Conservation (phyloP, 23 tunicate genomes). For the Diplosoma virens region DNA sequence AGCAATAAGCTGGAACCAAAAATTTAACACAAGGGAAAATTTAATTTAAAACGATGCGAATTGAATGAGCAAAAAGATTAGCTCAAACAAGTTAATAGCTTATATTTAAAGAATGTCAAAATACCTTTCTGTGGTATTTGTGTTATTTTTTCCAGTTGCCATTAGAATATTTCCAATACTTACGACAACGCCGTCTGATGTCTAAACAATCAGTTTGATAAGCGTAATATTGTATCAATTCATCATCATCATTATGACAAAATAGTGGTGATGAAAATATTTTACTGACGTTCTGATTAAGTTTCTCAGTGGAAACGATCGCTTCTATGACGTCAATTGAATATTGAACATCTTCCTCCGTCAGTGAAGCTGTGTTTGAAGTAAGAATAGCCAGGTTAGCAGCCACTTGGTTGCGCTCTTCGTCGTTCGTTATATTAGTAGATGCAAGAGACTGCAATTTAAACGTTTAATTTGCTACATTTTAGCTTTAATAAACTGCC, state of each 20-base stretch:
- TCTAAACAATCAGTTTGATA: constrained; percentile 3
- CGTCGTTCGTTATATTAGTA: not conserved
- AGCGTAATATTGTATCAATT: too few relatives aligned
- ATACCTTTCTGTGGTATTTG: not conserved
- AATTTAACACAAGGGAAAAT: not conserved
- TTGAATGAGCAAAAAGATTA: not conserved
- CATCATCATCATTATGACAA: too few relatives aligned
- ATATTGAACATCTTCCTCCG: not conserved
- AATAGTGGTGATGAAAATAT: too few relatives aligned
- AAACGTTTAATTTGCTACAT: too few relatives aligned
- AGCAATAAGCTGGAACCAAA: not conserved
- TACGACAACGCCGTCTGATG: not conserved
- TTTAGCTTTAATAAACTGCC: too few relatives aligned
- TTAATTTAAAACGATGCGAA: too few relatives aligned
- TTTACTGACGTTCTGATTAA: constrained; percentile 1
- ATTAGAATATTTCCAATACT: constrained; percentile 3
- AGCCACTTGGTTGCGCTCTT: not conserved
- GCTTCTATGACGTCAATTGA: not conserved
- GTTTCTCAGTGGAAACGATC: constrained; percentile 2
- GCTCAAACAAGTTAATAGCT: not conserved
- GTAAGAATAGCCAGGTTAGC: constrained; percentile 1
- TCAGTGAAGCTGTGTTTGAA: not conserved
- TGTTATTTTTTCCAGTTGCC: not conserved
- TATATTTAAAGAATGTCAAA: not conserved
- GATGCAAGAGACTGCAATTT: not conserved